Conservation (phyloP, 2,888 invertebrate genomes). For the Cataglyphis albicans region DNA sequence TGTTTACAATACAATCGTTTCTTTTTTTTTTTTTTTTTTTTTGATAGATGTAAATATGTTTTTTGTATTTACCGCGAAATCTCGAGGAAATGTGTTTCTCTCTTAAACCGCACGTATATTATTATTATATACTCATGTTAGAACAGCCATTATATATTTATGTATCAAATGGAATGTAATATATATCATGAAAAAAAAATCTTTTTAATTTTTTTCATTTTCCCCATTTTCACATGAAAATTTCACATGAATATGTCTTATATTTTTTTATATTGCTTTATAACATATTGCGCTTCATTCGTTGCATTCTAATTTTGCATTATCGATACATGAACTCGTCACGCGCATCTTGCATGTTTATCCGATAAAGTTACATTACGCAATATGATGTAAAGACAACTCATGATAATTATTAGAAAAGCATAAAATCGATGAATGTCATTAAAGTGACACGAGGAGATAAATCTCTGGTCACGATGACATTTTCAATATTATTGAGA, state of each 20-base stretch:
- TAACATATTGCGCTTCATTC: neutral
- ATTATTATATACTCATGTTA: conserved; percentile 8
- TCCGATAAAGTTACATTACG: neutral
- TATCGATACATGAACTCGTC: neutral
- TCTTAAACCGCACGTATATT: neutral
- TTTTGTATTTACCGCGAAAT: neutral
- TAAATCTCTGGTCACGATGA: neutral
- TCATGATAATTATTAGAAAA: neutral
- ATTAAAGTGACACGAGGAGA: neutral
- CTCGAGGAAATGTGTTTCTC: neutral
- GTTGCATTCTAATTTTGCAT: neutral
- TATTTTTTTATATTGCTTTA: neutral
- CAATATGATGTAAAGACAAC: neutral
- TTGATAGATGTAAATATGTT: neutral
- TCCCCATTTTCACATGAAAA: neutral
- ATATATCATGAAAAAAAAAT: conserved; percentile 23
- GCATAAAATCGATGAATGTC: neutral
- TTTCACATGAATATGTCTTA: neutral
- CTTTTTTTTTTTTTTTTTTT: neutral
- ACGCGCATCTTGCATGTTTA: neutral
- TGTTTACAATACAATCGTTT: conserved; percentile 17
- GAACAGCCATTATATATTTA: conserved; percentile 48
- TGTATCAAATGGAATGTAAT: conserved; percentile 38
- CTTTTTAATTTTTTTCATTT: neutral
- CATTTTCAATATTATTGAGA: neutral